These are phyloP conservation scores for Gymnarchus niloticus DNA, from an alignment of 2,113 vertebrate species.

Conservation along the genomic window DNA sequence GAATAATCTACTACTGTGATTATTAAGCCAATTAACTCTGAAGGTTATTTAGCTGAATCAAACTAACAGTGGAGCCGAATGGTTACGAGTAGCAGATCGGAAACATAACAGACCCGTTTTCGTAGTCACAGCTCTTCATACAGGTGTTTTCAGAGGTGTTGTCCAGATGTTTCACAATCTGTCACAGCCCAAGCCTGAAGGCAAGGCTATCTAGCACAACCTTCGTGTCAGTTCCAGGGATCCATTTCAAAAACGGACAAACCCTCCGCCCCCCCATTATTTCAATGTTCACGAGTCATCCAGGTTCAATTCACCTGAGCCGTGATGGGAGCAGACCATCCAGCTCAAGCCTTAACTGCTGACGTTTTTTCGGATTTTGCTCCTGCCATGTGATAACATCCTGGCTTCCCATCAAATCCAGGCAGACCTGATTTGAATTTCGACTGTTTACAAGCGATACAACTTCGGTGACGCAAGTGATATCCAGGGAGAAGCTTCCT, in stretches of 20 bases:
- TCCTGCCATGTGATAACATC: neutral
- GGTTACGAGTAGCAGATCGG: neutral
- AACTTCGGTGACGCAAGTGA: neutral
- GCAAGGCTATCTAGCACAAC: neutral
- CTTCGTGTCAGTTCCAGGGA: neutral
- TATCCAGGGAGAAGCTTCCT: neutral
- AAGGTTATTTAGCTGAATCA: neutral
- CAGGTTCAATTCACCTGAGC: neutral
- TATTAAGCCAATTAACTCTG: no score
- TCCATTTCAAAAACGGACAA: neutral
- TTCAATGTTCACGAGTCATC: neutral
- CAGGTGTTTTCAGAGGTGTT: neutral
- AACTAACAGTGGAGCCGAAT: neutral
- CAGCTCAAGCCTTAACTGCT: neutral
- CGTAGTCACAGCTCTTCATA: no score
- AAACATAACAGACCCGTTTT: neutral
- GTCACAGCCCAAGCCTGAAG: neutral
- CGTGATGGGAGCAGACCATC: neutral
- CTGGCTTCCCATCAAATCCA: neutral
- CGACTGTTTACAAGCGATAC: neutral
- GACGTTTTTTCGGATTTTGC: neutral
- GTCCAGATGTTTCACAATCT: neutral
- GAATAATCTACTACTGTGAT: neutral
- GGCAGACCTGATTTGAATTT: neutral
- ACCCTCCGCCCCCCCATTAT: neutral